Conservation (phyloP, 1,140 invertebrate genomes). For the Drosophila trapezifrons region DNA sequence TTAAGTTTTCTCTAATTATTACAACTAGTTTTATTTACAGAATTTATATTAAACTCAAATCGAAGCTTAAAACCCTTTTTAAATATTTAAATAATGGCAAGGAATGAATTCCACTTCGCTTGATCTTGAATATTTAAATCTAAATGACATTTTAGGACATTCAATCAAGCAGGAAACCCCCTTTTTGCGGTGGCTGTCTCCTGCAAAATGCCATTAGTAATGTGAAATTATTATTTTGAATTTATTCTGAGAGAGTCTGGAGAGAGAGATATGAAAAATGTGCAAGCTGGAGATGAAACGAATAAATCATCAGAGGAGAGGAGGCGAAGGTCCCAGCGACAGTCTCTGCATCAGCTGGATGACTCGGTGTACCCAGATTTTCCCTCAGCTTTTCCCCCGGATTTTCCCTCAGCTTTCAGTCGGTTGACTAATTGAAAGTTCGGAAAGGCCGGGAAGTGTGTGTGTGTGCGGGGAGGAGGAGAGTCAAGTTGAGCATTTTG, state of each 20-base stretch:
- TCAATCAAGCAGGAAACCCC: background rate
- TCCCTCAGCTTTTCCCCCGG: slow-evolving; percentile 17
- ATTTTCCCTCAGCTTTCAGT: slow-evolving; percentile 2
- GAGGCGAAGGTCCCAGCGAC: slow-evolving; percentile 37
- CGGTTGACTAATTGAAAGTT: slow-evolving; percentile 47
- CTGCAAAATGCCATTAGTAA: slow-evolving; percentile 31
- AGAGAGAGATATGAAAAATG: slow-evolving; percentile 14
- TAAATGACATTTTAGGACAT: background rate
- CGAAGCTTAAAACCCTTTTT: too few relatives aligned
- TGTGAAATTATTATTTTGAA: slow-evolving; percentile 46
- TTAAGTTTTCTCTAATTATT: background rate
- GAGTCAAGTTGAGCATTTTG: slow-evolving; percentile 50
- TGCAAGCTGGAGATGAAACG: slow-evolving; percentile 31
- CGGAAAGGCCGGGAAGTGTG: background rate
- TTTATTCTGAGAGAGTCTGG: slow-evolving; percentile 9
- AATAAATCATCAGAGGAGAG: slow-evolving; percentile 42
- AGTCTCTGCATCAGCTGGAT: slow-evolving; percentile 37
- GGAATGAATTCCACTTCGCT: background rate
- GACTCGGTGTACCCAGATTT: slow-evolving; percentile 8
- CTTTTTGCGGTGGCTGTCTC: background rate
- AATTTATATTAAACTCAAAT: background rate
- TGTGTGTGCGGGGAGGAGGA: background rate
- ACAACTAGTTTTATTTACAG: background rate
- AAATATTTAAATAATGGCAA: too few relatives aligned
- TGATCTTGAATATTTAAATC: background rate